These are phyloP conservation scores for Meloe dianella DNA, from an alignment of 2,888 invertebrate genomes.

Conservation along the genomic window DNA sequence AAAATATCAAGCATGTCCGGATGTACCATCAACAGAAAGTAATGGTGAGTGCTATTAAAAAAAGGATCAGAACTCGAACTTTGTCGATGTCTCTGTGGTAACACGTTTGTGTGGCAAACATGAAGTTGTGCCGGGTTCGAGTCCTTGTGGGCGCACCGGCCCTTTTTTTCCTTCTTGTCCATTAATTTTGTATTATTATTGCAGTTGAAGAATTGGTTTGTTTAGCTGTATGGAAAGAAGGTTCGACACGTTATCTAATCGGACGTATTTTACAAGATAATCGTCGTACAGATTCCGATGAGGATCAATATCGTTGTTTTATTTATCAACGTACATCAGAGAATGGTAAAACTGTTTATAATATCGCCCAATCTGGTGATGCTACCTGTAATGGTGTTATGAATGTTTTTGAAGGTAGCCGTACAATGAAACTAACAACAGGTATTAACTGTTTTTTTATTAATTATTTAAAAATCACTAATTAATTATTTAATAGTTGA, in stretches of 20 bases:
- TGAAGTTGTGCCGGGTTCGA: too few relatives aligned
- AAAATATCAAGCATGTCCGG: conserved; percentile 83
- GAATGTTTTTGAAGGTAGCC: conserved; percentile 77
- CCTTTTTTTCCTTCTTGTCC: too few relatives aligned
- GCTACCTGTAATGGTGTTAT: conserved; percentile 80
- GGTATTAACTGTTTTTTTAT: conserved; percentile 60
- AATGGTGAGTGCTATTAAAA: conserved; percentile 65
- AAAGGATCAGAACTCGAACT: too few relatives aligned
- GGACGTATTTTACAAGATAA: conserved; percentile 72
- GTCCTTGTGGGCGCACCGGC: too few relatives aligned
- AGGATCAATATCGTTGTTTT: conserved; percentile 83
- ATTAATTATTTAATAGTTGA: too few relatives aligned
- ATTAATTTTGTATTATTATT: too few relatives aligned
- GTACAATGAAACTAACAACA: conserved; percentile 78
- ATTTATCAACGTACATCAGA: conserved; percentile 68
- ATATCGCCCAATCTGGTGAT: conserved; percentile 78
- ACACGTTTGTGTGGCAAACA: too few relatives aligned
- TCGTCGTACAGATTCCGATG: conserved; percentile 63
- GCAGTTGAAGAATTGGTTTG: conserved; percentile 85
- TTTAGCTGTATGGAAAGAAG: conserved; percentile 84
- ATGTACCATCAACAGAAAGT: conserved; percentile 77
- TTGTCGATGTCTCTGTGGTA: too few relatives aligned
- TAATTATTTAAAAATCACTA: neutral
- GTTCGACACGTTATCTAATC: conserved; percentile 78
- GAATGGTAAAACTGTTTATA: conserved; percentile 66